Base-by-base conservation (phyloP, 2,113 vertebrate genomes). In the Ophiodon elongatus region DNA sequence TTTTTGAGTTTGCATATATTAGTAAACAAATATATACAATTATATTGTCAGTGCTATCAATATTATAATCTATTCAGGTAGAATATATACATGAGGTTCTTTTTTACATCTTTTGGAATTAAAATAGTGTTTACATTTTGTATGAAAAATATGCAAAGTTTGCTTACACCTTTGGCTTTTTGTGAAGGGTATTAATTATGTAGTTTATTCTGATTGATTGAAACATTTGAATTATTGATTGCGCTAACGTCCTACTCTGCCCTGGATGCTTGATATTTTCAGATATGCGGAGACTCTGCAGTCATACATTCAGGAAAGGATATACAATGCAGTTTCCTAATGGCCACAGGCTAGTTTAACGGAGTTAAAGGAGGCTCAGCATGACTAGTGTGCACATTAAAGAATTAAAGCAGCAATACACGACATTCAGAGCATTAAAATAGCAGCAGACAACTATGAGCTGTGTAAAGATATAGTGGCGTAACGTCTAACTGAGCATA, bases 201-300 rank as follows among this genome's bases (percentile, higher is more conserved):
- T 25, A 76, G 56, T 31, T 45, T 31, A 33, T 62, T 89, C 41
- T 60, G 35, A 82, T n/a, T 74, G 43, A 86, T 68, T 56, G 64
- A 56, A 64, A 47, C 8, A 47, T 69, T 65, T 78, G 4, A 79
- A 76, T 84, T 73, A 79, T 79, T 84, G 37, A 84, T 79, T 13
- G 5, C n/a, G 54, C 23, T 33, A 21, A 19, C 23, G n/a, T 41
- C n/a, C 39, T 6, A 35, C 43, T 76, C 41, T 14, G 31, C 39
- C 9, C 66, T 56, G n/a, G 19, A 57, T 66, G 50, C 64, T 81
- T 74, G 41, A 56, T 77, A 52, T 73, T 62, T 57, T 57, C 25
- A 60, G 73, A 72, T 29, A 37, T 27, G 39, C 50, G 27, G 27
- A 39, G 43, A 79, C 27, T 43, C 59, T 27, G 17, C 45, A 25